Conservation (phyloP, 2,888 invertebrate genomes). For the Lomographa bimaculata region DNA sequence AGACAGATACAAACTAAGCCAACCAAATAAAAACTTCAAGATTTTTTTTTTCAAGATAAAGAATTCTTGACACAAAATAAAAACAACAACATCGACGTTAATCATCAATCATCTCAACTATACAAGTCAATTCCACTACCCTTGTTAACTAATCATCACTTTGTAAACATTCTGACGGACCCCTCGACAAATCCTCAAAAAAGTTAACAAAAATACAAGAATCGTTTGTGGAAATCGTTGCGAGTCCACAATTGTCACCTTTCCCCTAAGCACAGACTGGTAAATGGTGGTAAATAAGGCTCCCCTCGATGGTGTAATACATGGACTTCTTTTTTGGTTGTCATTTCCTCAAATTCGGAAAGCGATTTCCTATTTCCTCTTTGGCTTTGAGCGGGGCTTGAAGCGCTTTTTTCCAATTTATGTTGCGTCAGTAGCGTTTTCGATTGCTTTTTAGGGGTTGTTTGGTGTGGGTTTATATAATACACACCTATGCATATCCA, state of each 20-base stretch:
- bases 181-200: constrained; percentile 17
- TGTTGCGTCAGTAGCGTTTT: too few relatives aligned
- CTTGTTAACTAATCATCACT: constrained; percentile 13
- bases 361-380: constrained; percentile 33
- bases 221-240: constrained; percentile 50
- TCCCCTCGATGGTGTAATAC: constrained; percentile 39
- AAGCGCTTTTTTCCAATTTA: constrained; percentile 22
- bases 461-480: too few relatives aligned
- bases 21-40: too few relatives aligned
- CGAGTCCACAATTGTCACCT: constrained; percentile 46
- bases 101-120: too few relatives aligned
- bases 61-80: too few relatives aligned
- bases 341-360: constrained; percentile 29
- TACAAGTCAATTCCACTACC: constrained; percentile 5
- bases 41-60: too few relatives aligned
- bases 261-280: constrained; percentile 36
- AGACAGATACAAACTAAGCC: too few relatives aligned
- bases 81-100: too few relatives aligned
- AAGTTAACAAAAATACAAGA: constrained; percentile 20
- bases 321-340: constrained; percentile 53
- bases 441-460: too few relatives aligned
- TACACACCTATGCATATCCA: too few relatives aligned
- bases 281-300: constrained; percentile 28
- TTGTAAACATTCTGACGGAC: constrained; percentile 15
- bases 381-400: constrained; percentile 17